Evolutionary conservation across 1,140 invertebrate genomes (phyloP).

Genomic region (Notospermus geniculatus): DNA sequence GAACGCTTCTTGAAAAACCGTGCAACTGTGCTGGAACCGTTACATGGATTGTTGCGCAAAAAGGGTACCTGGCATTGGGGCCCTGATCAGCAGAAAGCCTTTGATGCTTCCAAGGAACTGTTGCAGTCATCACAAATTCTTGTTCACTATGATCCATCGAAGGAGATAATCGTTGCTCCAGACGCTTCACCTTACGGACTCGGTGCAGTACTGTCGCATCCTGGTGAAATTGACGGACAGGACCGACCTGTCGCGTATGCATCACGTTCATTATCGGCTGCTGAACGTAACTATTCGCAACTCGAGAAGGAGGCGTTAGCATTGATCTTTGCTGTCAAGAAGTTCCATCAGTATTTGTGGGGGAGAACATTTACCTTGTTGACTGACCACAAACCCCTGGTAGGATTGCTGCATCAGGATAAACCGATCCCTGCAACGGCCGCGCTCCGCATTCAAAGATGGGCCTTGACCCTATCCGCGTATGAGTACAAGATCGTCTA

Average conservation of each 20-base stretch:
- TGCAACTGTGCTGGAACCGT: slow-evolving; percentile 18
- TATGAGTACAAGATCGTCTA: slow-evolving; percentile 11
- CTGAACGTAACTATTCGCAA: slow-evolving; percentile 59
- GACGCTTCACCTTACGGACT: slow-evolving; percentile 59
- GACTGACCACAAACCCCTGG: slow-evolving; percentile 58
- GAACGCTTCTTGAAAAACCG: slow-evolving; percentile 28
- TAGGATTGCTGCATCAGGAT: slow-evolving; percentile 49
- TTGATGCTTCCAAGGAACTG: slow-evolving; percentile 20
- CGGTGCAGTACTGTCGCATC: slow-evolving; percentile 56
- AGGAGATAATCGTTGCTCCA: slow-evolving; percentile 51
- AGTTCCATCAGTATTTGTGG: slow-evolving; percentile 54
- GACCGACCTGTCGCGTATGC: slow-evolving; percentile 56
- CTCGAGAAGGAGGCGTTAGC: slow-evolving; percentile 60
- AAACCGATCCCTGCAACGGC: slow-evolving; percentile 38
- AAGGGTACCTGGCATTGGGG: slow-evolving; percentile 22
- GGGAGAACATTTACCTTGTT: slow-evolving; percentile 54
- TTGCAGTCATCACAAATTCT: slow-evolving; percentile 39
- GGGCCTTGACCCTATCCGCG: slow-evolving; percentile 34
- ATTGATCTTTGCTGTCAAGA: slow-evolving; percentile 53
- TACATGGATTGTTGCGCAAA: slow-evolving; percentile 24
- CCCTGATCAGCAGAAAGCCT: slow-evolving; percentile 21
- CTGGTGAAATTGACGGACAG: slow-evolving; percentile 32
- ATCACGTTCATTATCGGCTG: slow-evolving; percentile 48
- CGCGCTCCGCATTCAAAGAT: slow-evolving; percentile 44
- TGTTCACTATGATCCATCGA: slow-evolving; percentile 50